Evolutionary conservation across 1,140 invertebrate species (phyloP).

Genomic region (Calosoma granatense): DNA sequence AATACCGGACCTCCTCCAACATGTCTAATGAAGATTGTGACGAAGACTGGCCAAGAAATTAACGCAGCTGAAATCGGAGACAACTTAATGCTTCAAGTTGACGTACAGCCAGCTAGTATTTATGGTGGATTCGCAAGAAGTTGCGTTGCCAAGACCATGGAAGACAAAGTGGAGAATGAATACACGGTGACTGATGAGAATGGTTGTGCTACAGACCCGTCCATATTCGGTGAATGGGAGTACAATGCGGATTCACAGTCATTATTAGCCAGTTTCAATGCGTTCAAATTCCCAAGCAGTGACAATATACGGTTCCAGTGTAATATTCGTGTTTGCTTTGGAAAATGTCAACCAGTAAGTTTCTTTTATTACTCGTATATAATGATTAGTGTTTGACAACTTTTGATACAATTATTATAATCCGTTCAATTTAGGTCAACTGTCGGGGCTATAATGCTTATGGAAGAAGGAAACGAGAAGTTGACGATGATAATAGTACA

Average conservation of each 20-base stretch:
- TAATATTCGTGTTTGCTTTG: slow-evolving; percentile 90
- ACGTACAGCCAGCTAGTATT: slow-evolving; percentile 86
- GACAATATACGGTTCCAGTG: slow-evolving; percentile 94
- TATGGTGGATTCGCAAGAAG: slow-evolving; percentile 89
- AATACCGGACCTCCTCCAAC: slow-evolving; percentile 90
- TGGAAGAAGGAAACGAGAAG: slow-evolving; percentile 64
- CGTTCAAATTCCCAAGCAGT: slow-evolving; percentile 92
- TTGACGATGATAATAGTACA: slow-evolving; percentile 43
- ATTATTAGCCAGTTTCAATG: slow-evolving; percentile 79
- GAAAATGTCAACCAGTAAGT: slow-evolving; percentile 85
- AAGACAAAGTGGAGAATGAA: slow-evolving; percentile 79
- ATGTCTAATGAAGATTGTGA: slow-evolving; percentile 86
- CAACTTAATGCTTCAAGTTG: slow-evolving; percentile 80
- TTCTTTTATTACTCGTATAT: not conserved
- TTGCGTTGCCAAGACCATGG: slow-evolving; percentile 87
- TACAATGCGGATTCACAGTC: slow-evolving; percentile 73
- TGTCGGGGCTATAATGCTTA: slow-evolving; percentile 84
- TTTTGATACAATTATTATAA: slow-evolving; percentile 13
- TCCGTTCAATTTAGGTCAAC: slow-evolving; percentile 59
- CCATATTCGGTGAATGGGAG: slow-evolving; percentile 89
- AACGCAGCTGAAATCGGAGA: slow-evolving; percentile 88
- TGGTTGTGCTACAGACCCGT: slow-evolving; percentile 85
- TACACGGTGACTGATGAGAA: slow-evolving; percentile 89
- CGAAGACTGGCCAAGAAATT: slow-evolving; percentile 76
- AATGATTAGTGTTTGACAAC: not conserved